Percentiles rank a stretch among this genome's conserved stretches.
phyloP scores from a whole-genome alignment of 1,140 invertebrate species.

The Bombus impatiens region DNA sequence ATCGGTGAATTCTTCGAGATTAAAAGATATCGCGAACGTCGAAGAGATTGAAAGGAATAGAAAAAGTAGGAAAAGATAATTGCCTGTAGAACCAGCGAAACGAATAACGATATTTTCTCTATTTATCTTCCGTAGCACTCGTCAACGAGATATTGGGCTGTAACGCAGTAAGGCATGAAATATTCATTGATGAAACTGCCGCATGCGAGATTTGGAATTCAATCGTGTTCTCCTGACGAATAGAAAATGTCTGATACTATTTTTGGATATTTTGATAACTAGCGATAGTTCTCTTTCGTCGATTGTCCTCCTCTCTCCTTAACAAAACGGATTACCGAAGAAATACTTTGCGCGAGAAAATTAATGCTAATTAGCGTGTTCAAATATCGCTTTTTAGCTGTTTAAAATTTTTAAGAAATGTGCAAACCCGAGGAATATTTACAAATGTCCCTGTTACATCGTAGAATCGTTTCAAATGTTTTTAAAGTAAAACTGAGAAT shows the following conservation, averaged over 20 bases:
- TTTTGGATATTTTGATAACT: not conserved
- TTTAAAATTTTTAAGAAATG: too few relatives aligned
- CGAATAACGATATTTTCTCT: too few relatives aligned
- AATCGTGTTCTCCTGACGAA: not conserved
- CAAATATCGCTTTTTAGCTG: too few relatives aligned
- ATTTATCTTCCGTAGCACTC: not conserved
- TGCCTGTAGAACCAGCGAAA: not conserved
- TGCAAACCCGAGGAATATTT: too few relatives aligned
- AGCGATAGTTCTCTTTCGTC: too few relatives aligned
- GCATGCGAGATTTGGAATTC: not conserved
- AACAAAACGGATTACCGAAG: not conserved
- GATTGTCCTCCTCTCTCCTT: not conserved
- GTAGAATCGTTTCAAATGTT: too few relatives aligned
- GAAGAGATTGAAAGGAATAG: not conserved
- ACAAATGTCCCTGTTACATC: too few relatives aligned
- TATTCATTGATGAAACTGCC: not conserved
- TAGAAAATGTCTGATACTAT: not conserved
- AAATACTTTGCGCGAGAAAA: not conserved
- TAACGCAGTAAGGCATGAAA: not conserved
- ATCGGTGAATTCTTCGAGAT: not conserved
- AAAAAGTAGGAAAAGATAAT: not conserved
- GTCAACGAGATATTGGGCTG: not conserved
- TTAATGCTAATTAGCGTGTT: not conserved
- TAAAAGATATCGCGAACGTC: rapidly evolving
- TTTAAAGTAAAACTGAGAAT: too few relatives aligned